These are phyloP conservation scores for Drosophila parabipectinata DNA, from an alignment of 1,140 invertebrate genomes.

Conservation along the genomic window DNA sequence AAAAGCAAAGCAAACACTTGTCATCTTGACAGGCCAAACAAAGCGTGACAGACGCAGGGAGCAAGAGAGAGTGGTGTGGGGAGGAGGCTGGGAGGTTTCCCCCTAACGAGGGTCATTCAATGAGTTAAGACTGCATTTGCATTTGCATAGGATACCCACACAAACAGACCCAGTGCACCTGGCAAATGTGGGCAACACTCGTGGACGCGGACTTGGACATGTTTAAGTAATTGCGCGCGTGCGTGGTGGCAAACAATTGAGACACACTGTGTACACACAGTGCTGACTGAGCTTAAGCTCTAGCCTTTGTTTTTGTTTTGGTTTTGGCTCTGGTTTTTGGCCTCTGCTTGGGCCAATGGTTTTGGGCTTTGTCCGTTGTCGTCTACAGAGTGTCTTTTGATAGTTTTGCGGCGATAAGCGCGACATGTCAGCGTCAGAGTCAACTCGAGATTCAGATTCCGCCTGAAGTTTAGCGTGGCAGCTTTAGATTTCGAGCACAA, in stretches of 20 bases:
- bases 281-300: conserved; percentile 9
- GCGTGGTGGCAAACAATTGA: conserved; percentile 80
- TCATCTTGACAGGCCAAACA: conserved; percentile 82
- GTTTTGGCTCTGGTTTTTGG: conserved; percentile 15
- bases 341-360: conserved; percentile 15
- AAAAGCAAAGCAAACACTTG: conserved; percentile 78
- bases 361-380: conserved; percentile 25
- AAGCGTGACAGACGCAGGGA: conserved; percentile 75
- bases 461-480: conserved; percentile 49
- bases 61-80: conserved; percentile 12
- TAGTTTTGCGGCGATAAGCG: conserved; percentile 78
- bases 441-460: conserved; percentile 54
- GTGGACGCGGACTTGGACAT: conserved; percentile 67
- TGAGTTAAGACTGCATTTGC: conserved; percentile 54
- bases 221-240: conserved; percentile 80
- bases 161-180: conserved; percentile 19
- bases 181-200: conserved; percentile 70
- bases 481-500: conserved; percentile 75
- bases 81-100: conserved; percentile 15
- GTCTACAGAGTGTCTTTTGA: conserved; percentile 65
- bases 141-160: conserved; percentile 72
- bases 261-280: conserved; percentile 66
- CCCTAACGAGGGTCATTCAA: conserved; percentile 79
- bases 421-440: conserved; percentile 75
- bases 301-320: conserved; percentile 59